Base-by-base conservation (phyloP, 2,113 vertebrate species). In the Cyprinodon brontotheroides region DNA sequence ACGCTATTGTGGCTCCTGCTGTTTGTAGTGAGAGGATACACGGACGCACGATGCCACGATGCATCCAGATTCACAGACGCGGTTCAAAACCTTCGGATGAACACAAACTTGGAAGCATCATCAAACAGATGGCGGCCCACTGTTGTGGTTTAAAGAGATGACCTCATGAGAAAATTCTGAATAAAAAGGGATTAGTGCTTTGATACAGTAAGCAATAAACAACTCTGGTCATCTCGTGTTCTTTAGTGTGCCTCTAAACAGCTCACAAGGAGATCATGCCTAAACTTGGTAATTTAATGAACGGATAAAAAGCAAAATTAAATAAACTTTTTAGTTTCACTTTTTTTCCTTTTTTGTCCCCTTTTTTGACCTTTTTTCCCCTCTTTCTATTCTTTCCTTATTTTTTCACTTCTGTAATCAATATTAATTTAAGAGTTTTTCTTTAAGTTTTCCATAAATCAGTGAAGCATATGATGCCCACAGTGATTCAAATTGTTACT, bases 1-100 rank as follows among this genome's bases (percentile, higher is more conserved):
- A 72, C 81, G 81, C 88, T 87, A 88, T 84, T 85, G 81, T 72
- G 84, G 75, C 77, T 59, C 79, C 85, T 77, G 85, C 85, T 83
- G 85, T 84, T 89, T 84, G 82, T 40, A 78, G 79, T 82, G 86
- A 85, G 84, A 80, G 79, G 81, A 83, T 69, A 40, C 76, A 71
- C 71, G 47, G 68, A 80, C 68, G 61, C 74, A 61, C 64, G 20
- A 61, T 20, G 10, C 77, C 61, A 29, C 57, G 48, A 75, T 65
- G 62, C 72, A 48, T 50, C 72, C 22, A 70, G 71, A 74, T 65
- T 65, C n/a, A 74, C 66, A 77, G 45, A 13, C 61, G 43, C 68
- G 40, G 13, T 17, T 69, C 62, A 68, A 78, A 72, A 48, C 78
- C 37, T 38, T 72, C 69, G 43, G 61, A 70, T 22, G 7, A 8